A percentile compares a stretch with the other conserved stretches of the same genome.
These are phyloP conservation scores for Furcifer pardalis DNA, from an alignment of 2,797 vertebrate species.

Conservation along the genomic window DNA sequence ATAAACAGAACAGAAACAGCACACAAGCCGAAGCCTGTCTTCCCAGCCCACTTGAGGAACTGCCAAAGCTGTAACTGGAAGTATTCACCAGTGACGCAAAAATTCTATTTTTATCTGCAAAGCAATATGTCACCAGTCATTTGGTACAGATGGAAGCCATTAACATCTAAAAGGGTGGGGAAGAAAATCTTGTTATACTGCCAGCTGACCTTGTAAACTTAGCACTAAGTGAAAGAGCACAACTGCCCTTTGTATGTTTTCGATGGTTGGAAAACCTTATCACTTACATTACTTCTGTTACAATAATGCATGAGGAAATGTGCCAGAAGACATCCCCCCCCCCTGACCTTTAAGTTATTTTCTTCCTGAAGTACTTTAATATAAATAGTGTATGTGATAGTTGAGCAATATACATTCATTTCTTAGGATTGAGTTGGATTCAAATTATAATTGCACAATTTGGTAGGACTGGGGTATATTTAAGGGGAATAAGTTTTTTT, in stretches of 20 bases:
- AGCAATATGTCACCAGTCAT: slow-evolving; percentile 77
- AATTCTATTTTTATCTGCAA: slow-evolving; percentile 80
- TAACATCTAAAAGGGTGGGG: slow-evolving; percentile 76
- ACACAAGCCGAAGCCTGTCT: slow-evolving; percentile 58
- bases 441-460: slow-evolving; percentile 37
- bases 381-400: slow-evolving; percentile 46
- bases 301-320: slow-evolving; percentile 29
- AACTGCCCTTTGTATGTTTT: slow-evolving; percentile 44
- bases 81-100: slow-evolving; percentile 78
- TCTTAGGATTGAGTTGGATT: slow-evolving; percentile 24
- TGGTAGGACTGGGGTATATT: slow-evolving; percentile 59
- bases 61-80: slow-evolving; percentile 77
- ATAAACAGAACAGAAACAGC: slow-evolving; percentile 74
- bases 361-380: slow-evolving; percentile 43
- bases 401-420: slow-evolving; percentile 45
- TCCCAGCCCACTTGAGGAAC: slow-evolving; percentile 68
- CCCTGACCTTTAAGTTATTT: slow-evolving; percentile 18
- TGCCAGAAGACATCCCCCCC: background rate
- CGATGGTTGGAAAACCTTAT: slow-evolving; percentile 41
- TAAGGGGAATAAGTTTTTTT: slow-evolving; percentile 45
- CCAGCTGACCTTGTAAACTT: slow-evolving; percentile 61
- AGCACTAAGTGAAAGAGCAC: slow-evolving; percentile 57
- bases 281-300: slow-evolving; percentile 32
- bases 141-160: slow-evolving; percentile 84
- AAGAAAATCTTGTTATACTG: slow-evolving; percentile 62